Evolutionary conservation across 37 sponge, comb jelly and placozoan species (phyloP).

Genomic region (Halichondria panicea): DNA sequence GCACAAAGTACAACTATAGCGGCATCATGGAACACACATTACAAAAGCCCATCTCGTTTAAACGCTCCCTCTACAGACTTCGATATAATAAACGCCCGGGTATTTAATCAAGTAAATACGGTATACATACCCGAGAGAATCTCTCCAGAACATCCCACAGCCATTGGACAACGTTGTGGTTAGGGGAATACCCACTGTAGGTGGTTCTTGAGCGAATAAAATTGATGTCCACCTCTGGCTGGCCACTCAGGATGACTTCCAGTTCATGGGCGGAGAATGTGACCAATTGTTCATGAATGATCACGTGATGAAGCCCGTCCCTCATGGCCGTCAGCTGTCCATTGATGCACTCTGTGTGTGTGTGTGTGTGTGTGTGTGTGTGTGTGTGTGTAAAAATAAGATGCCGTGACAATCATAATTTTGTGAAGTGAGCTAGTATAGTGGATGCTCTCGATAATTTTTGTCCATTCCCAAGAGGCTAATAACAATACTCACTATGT

Average conservation of each 20-base stretch:
- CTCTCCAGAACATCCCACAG: constrained; percentile 49
- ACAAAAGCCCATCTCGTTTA: neutral
- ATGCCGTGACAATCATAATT: too few relatives aligned
- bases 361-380: too few relatives aligned
- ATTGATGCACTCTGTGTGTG: constrained; percentile 53
- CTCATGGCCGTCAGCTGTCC: constrained; percentile 36
- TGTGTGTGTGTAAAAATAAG: neutral
- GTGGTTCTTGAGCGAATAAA: constrained; percentile 27
- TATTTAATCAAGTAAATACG: too few relatives aligned
- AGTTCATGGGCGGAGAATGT: constrained; percentile 50
- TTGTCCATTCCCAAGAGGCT: neutral
- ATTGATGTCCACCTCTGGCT: constrained; percentile 14
- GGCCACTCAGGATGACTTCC: constrained; percentile 51
- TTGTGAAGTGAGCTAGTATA: too few relatives aligned
- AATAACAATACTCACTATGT: constrained; percentile 19
- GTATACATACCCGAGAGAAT: constrained; percentile 35
- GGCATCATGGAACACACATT: neutral
- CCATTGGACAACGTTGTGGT: constrained; percentile 34
- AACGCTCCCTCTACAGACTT: too few relatives aligned
- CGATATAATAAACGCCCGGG: too few relatives aligned
- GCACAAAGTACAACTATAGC: too few relatives aligned
- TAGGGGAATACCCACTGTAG: constrained; percentile 17
- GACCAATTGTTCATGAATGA: constrained; percentile 6
- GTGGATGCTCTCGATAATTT: neutral
- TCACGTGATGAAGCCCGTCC: constrained; percentile 33